These are phyloP conservation scores for Lepilemur septentrionalis DNA, from an alignment of 2,797 vertebrate genomes.

Conservation along the genomic window DNA sequence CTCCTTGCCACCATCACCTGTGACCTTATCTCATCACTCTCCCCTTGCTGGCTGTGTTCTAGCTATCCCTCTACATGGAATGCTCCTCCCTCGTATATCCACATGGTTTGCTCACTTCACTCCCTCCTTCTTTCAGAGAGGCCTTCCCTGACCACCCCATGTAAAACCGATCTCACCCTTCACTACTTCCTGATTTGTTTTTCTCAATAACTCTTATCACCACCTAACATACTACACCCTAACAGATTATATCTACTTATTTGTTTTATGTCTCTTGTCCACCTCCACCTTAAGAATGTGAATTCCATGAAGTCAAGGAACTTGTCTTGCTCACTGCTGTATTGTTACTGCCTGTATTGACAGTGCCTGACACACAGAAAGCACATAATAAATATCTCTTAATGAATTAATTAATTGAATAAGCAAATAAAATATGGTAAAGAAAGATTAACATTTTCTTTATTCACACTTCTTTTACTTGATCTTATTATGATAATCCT, in stretches of 20 bases:
- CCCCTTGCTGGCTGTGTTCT: neutral
- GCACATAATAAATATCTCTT: neutral
- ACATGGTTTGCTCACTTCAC: neutral
- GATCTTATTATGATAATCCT: neutral
- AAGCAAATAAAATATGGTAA: neutral
- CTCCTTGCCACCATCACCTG: fast-evolving
- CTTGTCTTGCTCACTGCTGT: neutral
- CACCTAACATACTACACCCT: neutral
- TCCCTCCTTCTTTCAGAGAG: neutral
- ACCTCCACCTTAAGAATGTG: neutral
- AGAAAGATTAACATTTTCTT: neutral
- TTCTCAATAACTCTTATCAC: neutral
- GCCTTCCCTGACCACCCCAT: neutral
- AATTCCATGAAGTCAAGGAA: neutral
- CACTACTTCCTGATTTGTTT: neutral
- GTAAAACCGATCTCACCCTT: neutral
- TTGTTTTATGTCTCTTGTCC: neutral
- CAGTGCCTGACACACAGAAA: neutral
- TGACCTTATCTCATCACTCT: neutral
- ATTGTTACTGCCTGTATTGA: neutral
- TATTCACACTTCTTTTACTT: neutral
- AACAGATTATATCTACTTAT: neutral
- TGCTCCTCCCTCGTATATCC: no score
- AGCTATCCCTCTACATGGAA: neutral
- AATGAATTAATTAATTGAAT: neutral